Evolutionary conservation across 2,113 vertebrate genomes (phyloP).

Genomic region (Dermatemys mawii): DNA sequence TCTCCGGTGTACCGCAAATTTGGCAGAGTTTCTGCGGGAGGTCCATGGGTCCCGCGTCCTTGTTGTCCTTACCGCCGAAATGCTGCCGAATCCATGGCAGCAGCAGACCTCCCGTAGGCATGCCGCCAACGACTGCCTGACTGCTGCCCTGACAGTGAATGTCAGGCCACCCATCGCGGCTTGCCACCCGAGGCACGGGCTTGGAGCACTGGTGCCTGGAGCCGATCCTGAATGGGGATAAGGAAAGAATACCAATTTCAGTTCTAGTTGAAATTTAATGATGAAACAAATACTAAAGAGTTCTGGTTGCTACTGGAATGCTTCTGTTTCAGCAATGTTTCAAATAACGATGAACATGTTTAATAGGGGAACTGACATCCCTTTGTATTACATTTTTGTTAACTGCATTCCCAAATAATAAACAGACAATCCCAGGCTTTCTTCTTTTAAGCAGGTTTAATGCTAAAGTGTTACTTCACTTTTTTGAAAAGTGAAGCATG

Average conservation of each 20-base stretch:
- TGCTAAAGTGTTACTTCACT: slow-evolving; percentile 35
- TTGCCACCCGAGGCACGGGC: too few relatives aligned
- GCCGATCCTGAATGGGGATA: too few relatives aligned
- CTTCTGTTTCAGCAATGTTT: background rate
- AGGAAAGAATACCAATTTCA: background rate
- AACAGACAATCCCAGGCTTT: slow-evolving; percentile 4
- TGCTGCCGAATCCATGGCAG: too few relatives aligned
- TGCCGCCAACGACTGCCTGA: too few relatives aligned
- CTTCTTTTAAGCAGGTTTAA: slow-evolving; percentile 19
- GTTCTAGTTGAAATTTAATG: background rate
- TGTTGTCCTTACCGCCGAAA: too few relatives aligned
- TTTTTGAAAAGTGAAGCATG: slow-evolving; percentile 28
- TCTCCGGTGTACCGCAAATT: too few relatives aligned
- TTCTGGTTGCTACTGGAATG: background rate
- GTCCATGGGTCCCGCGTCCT: too few relatives aligned
- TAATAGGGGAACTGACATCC: background rate
- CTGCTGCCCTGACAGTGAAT: too few relatives aligned
- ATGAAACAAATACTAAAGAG: background rate
- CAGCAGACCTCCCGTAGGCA: too few relatives aligned
- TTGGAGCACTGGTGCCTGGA: too few relatives aligned
- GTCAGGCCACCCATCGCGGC: too few relatives aligned
- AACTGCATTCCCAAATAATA: slow-evolving; percentile 20
- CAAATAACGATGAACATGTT: background rate
- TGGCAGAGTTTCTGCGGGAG: too few relatives aligned
- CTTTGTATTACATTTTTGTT: slow-evolving; percentile 25